Conservation (phyloP, 2,113 vertebrate genomes). For the Numenius arquata region DNA sequence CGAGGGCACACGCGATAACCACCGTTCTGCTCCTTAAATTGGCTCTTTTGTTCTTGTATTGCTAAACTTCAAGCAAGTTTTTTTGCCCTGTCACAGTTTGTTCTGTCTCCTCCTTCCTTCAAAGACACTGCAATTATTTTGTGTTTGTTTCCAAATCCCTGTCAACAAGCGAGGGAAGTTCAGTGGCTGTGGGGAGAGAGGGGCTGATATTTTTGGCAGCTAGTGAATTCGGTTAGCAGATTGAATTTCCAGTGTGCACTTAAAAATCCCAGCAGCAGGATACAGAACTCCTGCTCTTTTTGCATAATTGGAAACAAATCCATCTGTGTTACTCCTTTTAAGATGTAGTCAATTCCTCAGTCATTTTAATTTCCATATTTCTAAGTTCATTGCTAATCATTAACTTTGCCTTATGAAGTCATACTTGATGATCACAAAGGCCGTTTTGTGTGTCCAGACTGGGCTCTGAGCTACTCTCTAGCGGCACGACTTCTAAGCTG, state of each 20-base stretch:
- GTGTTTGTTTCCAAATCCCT: slow-evolving; percentile 50
- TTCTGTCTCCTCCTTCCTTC: slow-evolving; percentile 10
- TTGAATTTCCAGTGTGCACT: slow-evolving; percentile 48
- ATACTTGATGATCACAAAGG: slow-evolving; percentile 68
- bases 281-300: not conserved
- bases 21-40: slow-evolving; percentile 50
- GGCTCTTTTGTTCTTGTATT: slow-evolving; percentile 44
- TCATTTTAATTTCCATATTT: not conserved
- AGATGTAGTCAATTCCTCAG: not conserved
- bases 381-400: not conserved
- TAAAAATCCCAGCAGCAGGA: not conserved
- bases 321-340: not conserved
- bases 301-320: slow-evolving; percentile 27
- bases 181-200: not conserved
- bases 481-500: not conserved
- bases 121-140: slow-evolving; percentile 37
- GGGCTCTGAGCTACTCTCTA: not conserved
- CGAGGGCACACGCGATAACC: not conserved
- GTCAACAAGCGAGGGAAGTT: slow-evolving; percentile 47
- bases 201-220: slow-evolving; percentile 22
- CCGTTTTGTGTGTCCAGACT: not conserved
- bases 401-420: slow-evolving; percentile 34
- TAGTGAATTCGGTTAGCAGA: slow-evolving; percentile 45
- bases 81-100: not conserved
- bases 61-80: slow-evolving; percentile 52